These are phyloP conservation scores for Hesperia comma DNA, from an alignment of 2,888 invertebrate genomes.

Conservation along the genomic window DNA sequence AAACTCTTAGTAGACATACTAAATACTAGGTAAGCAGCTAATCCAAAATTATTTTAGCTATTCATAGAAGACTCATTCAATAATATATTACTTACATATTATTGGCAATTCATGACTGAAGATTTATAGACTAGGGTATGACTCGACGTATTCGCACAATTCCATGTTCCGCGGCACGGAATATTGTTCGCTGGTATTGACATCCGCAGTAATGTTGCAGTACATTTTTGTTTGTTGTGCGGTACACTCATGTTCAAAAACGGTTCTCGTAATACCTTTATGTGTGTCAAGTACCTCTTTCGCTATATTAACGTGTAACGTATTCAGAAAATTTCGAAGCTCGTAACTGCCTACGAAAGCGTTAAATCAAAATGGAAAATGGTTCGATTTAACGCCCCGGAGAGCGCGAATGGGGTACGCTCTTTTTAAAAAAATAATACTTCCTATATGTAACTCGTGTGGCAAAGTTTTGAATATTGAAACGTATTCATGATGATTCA, in stretches of 20 bases:
- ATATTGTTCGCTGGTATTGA: slow-evolving; percentile 7
- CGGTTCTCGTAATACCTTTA: slow-evolving; percentile 6
- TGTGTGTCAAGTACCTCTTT: slow-evolving; percentile 5
- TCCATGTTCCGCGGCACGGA: not conserved
- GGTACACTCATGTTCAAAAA: slow-evolving; percentile 9
- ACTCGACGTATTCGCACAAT: slow-evolving; percentile 3
- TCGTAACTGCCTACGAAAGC: slow-evolving; percentile 41
- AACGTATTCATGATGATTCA: slow-evolving; percentile 29
- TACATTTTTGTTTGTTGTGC: slow-evolving; percentile 3
- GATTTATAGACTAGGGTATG: slow-evolving; percentile 5
- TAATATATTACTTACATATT: slow-evolving; percentile 6
- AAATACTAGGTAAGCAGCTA: not conserved
- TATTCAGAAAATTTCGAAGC: slow-evolving; percentile 41
- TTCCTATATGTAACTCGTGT: slow-evolving; percentile 32
- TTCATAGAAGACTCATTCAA: not conserved
- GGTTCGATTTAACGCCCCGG: slow-evolving; percentile 49
- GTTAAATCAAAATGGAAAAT: slow-evolving; percentile 44
- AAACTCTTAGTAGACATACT: no score
- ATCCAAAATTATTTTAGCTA: not conserved
- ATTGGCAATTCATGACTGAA: slow-evolving; percentile 12
- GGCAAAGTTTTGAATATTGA: slow-evolving; percentile 30
- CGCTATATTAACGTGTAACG: slow-evolving; percentile 15
- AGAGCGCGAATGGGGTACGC: slow-evolving; percentile 43
- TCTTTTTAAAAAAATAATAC: slow-evolving; percentile 30
- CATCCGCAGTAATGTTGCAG: slow-evolving; percentile 7